Percentiles rank a stretch among this genome's conserved stretches.
Evolutionary conservation across 1,140 invertebrate species (phyloP).

Genomic region (Drosophila melanica): DNA sequence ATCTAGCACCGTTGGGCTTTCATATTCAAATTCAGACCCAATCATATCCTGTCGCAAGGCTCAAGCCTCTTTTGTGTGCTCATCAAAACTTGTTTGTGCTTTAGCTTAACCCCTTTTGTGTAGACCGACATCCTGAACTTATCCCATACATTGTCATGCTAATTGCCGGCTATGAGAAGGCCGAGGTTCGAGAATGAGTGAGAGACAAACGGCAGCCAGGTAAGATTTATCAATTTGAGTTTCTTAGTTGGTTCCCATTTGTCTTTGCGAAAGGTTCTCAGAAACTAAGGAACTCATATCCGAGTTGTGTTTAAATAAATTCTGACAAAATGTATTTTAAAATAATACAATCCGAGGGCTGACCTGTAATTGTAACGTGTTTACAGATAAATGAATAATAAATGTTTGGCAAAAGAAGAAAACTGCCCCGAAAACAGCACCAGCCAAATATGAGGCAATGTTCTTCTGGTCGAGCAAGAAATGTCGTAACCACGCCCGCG

Average conservation of each 20-base stretch:
- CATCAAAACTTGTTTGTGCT: constrained; percentile 58
- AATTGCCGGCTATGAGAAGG: constrained; percentile 55
- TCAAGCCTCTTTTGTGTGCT: constrained; percentile 38
- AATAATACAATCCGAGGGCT: no score
- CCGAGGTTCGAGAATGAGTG: constrained; percentile 12
- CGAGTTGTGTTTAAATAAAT: neutral
- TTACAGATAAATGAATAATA: constrained; percentile 2
- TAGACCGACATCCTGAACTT: constrained; percentile 49
- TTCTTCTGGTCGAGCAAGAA: neutral
- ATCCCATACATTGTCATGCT: constrained; percentile 70
- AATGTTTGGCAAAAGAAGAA: neutral
- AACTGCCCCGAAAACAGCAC: neutral
- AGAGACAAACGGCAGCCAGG: constrained; percentile 24
- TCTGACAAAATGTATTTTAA: neutral
- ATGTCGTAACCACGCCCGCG: constrained; percentile 17
- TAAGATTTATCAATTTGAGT: constrained; percentile 20
- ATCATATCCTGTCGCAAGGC: constrained; percentile 69
- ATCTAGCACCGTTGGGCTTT: constrained; percentile 18
- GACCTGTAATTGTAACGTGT: neutral
- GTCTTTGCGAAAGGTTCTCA: constrained; percentile 50
- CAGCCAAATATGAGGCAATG: neutral
- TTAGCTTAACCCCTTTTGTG: constrained; percentile 32
- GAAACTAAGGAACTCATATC: neutral
- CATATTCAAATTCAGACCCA: constrained; percentile 64
- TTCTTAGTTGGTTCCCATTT: constrained; percentile 49